Evolutionary conservation across 2,888 invertebrate genomes (phyloP).

Genomic region (Autographa gamma): DNA sequence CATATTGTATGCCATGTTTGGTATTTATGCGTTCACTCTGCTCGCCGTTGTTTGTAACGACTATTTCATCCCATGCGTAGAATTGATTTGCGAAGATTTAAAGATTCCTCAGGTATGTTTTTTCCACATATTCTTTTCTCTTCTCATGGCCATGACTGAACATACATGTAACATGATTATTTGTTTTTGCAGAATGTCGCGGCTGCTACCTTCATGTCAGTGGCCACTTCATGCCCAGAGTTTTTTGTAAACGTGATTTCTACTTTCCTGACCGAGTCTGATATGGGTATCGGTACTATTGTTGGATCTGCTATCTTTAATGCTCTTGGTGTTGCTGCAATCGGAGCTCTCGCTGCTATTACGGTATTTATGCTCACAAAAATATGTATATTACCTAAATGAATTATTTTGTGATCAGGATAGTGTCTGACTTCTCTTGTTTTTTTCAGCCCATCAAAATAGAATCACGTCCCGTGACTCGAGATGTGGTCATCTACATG

Average conservation of each 20-base stretch:
- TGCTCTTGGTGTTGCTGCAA: slow-evolving; percentile 94
- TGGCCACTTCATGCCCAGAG: slow-evolving; percentile 98
- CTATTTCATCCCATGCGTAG: slow-evolving; percentile 96
- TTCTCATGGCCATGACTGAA: no score
- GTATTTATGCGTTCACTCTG: slow-evolving; percentile 95
- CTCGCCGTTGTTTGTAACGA: slow-evolving; percentile 97
- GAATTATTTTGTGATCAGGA: not conserved
- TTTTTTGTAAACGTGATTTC: slow-evolving; percentile 97
- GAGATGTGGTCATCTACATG: slow-evolving; percentile 94
- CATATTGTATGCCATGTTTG: slow-evolving; percentile 92
- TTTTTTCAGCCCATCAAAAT: slow-evolving; percentile 91
- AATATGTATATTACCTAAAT: not conserved
- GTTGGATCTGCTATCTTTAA: slow-evolving; percentile 97
- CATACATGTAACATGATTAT: not conserved
- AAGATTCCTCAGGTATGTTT: slow-evolving; percentile 90
- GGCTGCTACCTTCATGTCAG: slow-evolving; percentile 98
- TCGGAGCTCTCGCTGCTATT: slow-evolving; percentile 93
- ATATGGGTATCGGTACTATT: slow-evolving; percentile 96
- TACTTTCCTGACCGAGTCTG: slow-evolving; percentile 94
- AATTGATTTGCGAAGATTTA: slow-evolving; percentile 94
- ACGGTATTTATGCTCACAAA: slow-evolving; percentile 82
- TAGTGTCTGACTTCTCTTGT: not conserved
- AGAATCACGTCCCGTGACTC: slow-evolving; percentile 94
- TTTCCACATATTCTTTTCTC: not conserved
- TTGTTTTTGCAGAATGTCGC: slow-evolving; percentile 93